phyloP scores from a whole-genome alignment of 1,140 invertebrate genomes.

The Parasteatoda tepidariorum region DNA sequence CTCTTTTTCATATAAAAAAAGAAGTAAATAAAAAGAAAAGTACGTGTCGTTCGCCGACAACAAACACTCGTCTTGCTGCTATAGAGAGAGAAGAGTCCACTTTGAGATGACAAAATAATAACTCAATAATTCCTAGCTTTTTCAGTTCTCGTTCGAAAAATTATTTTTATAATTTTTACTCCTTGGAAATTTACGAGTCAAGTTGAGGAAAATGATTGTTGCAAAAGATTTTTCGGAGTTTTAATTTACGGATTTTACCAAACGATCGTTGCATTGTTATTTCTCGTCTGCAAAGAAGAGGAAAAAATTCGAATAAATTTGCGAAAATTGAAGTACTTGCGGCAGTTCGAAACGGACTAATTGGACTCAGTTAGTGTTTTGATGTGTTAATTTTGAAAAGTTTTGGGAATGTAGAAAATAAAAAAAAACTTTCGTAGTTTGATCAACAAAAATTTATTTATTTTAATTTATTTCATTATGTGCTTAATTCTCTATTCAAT shows the following conservation, averaged over 20 bases:
- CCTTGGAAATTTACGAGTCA: neutral
- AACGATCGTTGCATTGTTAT: neutral
- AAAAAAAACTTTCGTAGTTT: no score
- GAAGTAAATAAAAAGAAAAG: slow-evolving; percentile 28
- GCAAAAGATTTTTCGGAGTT: slow-evolving; percentile 18
- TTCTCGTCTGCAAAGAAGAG: neutral
- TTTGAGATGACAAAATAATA: slow-evolving; percentile 59
- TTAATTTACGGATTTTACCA: slow-evolving; percentile 33
- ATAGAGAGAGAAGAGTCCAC: slow-evolving; percentile 47
- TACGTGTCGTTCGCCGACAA: slow-evolving; percentile 46
- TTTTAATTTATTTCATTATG: no score
- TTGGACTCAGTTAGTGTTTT: no score
- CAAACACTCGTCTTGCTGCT: slow-evolving; percentile 38
- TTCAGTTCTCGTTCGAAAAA: slow-evolving; percentile 33
- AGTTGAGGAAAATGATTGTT: slow-evolving; percentile 5
- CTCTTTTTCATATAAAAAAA: slow-evolving; percentile 13
- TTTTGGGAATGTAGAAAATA: no score
- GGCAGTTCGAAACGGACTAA: no score
- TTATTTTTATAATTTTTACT: slow-evolving; percentile 38
- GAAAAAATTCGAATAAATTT: neutral
- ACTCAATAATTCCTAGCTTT: slow-evolving; percentile 47
- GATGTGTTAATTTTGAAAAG: no score
- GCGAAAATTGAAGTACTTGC: no score
- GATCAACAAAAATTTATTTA: no score
- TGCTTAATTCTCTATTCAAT: no score